Evolutionary conservation across 2,113 vertebrate species (phyloP).

Genomic region (Varanus komodoensis): DNA sequence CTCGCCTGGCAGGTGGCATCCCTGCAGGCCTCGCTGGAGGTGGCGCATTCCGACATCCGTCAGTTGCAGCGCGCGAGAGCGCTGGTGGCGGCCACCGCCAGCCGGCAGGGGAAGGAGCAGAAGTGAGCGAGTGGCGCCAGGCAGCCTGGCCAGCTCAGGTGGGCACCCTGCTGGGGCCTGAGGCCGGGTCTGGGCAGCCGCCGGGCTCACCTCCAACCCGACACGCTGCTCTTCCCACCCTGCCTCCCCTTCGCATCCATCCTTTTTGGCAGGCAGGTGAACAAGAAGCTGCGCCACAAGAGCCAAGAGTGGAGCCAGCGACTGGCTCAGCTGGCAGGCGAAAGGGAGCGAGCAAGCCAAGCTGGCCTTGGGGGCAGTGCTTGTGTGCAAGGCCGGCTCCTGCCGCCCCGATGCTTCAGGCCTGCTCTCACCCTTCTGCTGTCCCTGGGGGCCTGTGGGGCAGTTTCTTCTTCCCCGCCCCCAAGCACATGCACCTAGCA

Average conservation of each 20-base stretch:
- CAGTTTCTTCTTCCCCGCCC: not conserved
- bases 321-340: conserved; percentile 74
- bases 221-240: no score
- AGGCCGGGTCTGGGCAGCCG: not conserved
- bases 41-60: conserved; percentile 58
- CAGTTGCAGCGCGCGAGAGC: conserved; percentile 69
- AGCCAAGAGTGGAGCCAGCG: conserved; percentile 79
- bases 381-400: no score
- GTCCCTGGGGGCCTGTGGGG: not conserved
- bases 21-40: conserved; percentile 54
- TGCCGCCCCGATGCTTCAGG: no score
- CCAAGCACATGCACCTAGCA: no score
- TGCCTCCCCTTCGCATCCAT: not conserved
- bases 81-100: conserved; percentile 77
- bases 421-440: not conserved
- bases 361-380: no score
- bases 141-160: no score
- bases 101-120: conserved; percentile 77
- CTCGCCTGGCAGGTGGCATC: conserved; percentile 59
- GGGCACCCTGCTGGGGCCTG: not conserved
- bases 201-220: no score
- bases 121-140: conserved; percentile 68
- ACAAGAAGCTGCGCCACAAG: conserved; percentile 77
- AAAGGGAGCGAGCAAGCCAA: conserved; percentile 78
- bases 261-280: conserved; percentile 74